phyloP scores from a whole-genome alignment of 1,140 invertebrate species.

The Leptinotarsa defecta region DNA sequence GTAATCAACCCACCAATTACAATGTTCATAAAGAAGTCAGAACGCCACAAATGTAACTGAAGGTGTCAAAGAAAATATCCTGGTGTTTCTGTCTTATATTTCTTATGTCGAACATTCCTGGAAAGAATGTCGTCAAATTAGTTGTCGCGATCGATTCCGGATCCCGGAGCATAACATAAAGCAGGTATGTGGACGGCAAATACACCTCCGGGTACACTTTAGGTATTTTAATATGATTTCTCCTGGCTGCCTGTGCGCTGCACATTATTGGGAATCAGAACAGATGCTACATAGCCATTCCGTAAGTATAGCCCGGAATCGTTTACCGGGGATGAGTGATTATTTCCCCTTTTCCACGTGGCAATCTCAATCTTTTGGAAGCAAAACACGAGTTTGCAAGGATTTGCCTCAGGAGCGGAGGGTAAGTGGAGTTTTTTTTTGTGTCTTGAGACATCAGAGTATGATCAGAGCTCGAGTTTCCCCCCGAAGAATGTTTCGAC shows the following conservation, averaged over 20 bases:
- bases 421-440: too few species aligned
- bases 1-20: too few species aligned
- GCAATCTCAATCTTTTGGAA: too few species aligned
- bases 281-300: slow-evolving; percentile 49
- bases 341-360: background rate
- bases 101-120: background rate
- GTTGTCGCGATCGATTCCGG: slow-evolving; percentile 42
- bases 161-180: slow-evolving; percentile 44
- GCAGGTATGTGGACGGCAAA: slow-evolving; percentile 49
- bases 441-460: too few species aligned
- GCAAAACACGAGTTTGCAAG: too few species aligned
- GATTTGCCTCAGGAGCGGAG: too few species aligned
- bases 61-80: too few species aligned
- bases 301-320: slow-evolving; percentile 24
- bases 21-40: too few species aligned
- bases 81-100: too few species aligned
- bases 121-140: slow-evolving; percentile 34
- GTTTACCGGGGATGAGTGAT: slow-evolving; percentile 9
- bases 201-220: slow-evolving; percentile 49
- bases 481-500: too few species aligned
- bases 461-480: too few species aligned
- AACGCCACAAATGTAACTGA: too few species aligned
- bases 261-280: slow-evolving; percentile 53
- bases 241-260: slow-evolving; percentile 43
- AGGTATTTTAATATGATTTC: slow-evolving; percentile 53